phyloP scores from a whole-genome alignment of 2,888 invertebrate species.

The Drosophila cognata region DNA sequence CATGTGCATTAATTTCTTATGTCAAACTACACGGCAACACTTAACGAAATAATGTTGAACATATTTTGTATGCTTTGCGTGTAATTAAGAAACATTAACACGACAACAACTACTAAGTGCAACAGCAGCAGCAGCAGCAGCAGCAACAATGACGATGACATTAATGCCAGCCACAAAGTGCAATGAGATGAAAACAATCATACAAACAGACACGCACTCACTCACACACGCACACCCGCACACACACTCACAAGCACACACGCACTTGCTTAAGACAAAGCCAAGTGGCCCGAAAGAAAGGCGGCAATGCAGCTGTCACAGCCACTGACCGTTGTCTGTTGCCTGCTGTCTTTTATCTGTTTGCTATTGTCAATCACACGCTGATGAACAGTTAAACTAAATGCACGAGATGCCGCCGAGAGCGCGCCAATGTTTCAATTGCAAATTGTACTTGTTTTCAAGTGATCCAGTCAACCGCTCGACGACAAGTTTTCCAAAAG shows the following conservation, averaged over 20 bases:
- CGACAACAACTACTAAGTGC: constrained; percentile 31
- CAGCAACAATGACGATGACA: constrained; percentile 61
- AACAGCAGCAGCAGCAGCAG: constrained; percentile 13
- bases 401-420: not conserved
- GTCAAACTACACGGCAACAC: constrained; percentile 77
- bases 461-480: constrained; percentile 78
- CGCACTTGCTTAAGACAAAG: constrained; percentile 20
- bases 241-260: constrained; percentile 18
- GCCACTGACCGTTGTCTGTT: constrained; percentile 10
- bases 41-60: constrained; percentile 49
- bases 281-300: constrained; percentile 21
- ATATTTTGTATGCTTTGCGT: constrained; percentile 60
- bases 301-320: constrained; percentile 54
- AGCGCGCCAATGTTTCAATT: constrained; percentile 9
- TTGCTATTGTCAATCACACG: constrained; percentile 46
- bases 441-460: constrained; percentile 9
- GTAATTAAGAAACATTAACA: constrained; percentile 75
- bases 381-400: constrained; percentile 38
- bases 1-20: constrained; percentile 63
- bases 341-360: constrained; percentile 4
- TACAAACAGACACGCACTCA: constrained; percentile 28
- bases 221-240: constrained; percentile 22
- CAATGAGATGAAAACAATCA: constrained; percentile 48
- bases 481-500: constrained; percentile 78
- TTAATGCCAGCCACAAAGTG: constrained; percentile 71